phyloP scores from a whole-genome alignment of 2,113 vertebrate genomes.

The Riparia riparia region DNA sequence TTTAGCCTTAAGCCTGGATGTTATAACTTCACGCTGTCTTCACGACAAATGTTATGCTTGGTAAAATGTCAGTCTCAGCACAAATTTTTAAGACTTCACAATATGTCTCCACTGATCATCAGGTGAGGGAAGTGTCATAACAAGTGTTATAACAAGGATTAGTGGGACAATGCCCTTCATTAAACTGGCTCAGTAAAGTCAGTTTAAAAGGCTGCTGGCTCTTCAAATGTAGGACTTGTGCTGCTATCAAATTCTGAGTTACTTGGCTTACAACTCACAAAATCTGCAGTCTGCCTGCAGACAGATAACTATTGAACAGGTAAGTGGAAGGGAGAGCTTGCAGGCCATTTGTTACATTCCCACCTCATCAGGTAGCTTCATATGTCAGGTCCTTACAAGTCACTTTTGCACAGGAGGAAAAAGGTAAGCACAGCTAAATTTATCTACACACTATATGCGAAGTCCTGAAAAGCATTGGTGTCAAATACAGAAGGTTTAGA shows the following conservation, averaged over 20 bases:
- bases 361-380: background rate
- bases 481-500: background rate
- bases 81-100: background rate
- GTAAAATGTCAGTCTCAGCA: background rate
- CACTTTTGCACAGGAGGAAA: background rate
- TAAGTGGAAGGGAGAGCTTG: background rate
- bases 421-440: background rate
- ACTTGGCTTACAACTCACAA: background rate
- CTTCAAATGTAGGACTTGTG: background rate
- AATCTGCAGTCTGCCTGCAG: background rate
- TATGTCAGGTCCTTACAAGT: background rate
- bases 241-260: background rate
- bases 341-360: background rate
- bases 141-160: background rate
- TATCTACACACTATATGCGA: background rate
- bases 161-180: background rate
- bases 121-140: background rate
- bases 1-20: conserved; percentile 24
- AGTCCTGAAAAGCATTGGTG: background rate
- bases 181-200: background rate
- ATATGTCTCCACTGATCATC: background rate
- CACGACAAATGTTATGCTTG: background rate
- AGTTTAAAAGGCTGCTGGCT: background rate
- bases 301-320: background rate
- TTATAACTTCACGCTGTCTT: background rate